These are phyloP conservation scores for Lordiphosa fenestrarum DNA, from an alignment of 2,888 invertebrate species.

Conservation along the genomic window DNA sequence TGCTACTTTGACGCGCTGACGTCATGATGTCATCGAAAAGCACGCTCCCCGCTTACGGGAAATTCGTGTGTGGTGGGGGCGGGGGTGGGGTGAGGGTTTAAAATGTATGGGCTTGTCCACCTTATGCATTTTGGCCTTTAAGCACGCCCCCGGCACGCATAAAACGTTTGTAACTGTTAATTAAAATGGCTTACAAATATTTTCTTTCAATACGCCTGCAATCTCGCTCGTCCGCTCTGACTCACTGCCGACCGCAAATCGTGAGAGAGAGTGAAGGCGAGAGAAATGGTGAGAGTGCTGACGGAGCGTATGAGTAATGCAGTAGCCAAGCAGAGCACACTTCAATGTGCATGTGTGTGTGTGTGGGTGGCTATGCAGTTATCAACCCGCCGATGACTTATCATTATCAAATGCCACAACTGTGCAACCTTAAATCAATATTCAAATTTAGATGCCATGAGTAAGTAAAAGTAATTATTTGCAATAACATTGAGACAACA, in stretches of 20 bases:
- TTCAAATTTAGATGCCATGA: constrained; percentile 6
- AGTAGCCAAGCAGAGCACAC: background rate
- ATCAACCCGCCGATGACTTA: constrained; percentile 25
- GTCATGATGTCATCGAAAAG: constrained; percentile 48
- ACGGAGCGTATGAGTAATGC: constrained; percentile 45
- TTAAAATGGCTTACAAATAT: constrained; percentile 18
- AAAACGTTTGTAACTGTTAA: constrained; percentile 27
- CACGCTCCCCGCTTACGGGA: background rate
- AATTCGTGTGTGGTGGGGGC: background rate
- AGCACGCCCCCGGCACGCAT: constrained; percentile 31
- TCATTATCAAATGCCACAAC: constrained; percentile 10
- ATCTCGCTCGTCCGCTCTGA: constrained; percentile 9
- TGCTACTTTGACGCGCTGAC: constrained; percentile 38
- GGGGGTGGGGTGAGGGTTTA: background rate
- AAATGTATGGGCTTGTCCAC: constrained; percentile 7
- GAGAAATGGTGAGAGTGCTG: constrained; percentile 9
- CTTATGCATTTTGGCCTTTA: constrained; percentile 30
- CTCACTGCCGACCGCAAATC: constrained; percentile 11
- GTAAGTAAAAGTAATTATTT: constrained; percentile 2
- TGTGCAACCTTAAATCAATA: constrained; percentile 4
- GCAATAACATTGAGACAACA: background rate
- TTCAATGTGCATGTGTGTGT: constrained; percentile 14
- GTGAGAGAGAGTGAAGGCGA: constrained; percentile 20
- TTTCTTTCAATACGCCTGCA: constrained; percentile 8
- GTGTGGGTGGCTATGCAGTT: constrained; percentile 4